Base-by-base conservation (phyloP, 1,140 invertebrate genomes). In the Pseudomyrmex dendroicus region DNA sequence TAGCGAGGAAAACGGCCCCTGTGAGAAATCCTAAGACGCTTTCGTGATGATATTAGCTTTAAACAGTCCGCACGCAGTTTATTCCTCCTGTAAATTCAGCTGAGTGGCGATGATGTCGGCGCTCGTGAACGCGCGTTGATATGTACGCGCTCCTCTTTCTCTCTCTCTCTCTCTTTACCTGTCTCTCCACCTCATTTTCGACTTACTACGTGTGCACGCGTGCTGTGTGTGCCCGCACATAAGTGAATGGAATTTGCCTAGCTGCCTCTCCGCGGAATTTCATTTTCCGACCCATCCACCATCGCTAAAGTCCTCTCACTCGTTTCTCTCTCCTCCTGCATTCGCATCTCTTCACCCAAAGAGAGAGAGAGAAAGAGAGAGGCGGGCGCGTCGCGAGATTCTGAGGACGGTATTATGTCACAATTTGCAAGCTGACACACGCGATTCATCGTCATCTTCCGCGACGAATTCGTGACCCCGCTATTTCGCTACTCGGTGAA, bases 261-360 rank as follows among this genome's bases (percentile, higher is more conserved):
- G 17, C 48, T 57, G 52, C 57, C 64, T 84, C 84, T 74, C 78
- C 85, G 82, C 84, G 89, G 90, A 91, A 91, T 91, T 91, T 91
- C 90, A 91, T 91, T 91, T 91, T 91, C 89, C 84, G 73, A 83
- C 50, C 84, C 88, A 90, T 88, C 87, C 84, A 85, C 77, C 73
- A 84, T 83, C 82, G 52, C 68, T 85, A 52, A 64, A 83, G 86
- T 86, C 80, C 80, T 22, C 13, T 17, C 48, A 17, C 17, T 10
- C 15, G 56, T 59, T 44, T 35, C 13, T 20, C 48, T 17, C 17
- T 12, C 13, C 63, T 62, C 50, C 10, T n/a, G n/a, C 63, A 66
- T 46, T 66, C 44, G 66, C 76, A 50, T 66, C 54, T 80, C 76
- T 70, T 20, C 4, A 22, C n/a, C 54, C 15, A 62, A 22, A 74